phyloP scores from a whole-genome alignment of 2,113 vertebrate species.

The Cervus canadensis region DNA sequence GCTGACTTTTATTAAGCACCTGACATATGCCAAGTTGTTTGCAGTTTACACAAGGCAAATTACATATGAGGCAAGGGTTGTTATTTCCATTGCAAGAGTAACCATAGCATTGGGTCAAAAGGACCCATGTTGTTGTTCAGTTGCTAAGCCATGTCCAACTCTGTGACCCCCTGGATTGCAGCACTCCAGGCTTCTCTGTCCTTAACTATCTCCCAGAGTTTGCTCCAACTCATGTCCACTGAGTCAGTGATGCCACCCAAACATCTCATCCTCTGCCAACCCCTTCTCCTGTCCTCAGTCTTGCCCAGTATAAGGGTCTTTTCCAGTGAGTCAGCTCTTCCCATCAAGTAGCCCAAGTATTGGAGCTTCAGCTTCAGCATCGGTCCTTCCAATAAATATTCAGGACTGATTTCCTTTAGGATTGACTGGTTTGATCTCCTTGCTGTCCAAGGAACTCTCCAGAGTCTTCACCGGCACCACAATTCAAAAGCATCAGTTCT shows the following conservation, averaged over 20 bases:
- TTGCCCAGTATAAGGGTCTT: not conserved
- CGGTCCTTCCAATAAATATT: not conserved
- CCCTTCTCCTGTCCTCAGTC: not conserved
- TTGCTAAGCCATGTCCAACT: not conserved
- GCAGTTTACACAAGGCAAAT: not conserved
- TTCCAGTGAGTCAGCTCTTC: not conserved
- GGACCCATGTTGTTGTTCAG: not conserved
- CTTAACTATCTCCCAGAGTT: not conserved
- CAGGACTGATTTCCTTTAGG: not conserved
- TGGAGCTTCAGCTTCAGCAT: not conserved
- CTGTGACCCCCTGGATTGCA: not conserved
- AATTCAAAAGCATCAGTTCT: not conserved
- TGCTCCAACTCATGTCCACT: not conserved
- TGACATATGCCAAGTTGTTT: conserved; percentile 26
- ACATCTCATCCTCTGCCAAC: not conserved
- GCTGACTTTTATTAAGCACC: conserved; percentile 24
- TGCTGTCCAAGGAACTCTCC: not conserved
- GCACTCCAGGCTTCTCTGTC: not conserved
- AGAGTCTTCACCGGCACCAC: not conserved
- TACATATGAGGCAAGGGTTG: not conserved
- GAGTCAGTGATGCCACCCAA: not conserved
- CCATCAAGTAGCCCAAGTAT: not conserved
- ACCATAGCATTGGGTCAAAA: not conserved
- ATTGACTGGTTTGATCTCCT: not conserved
- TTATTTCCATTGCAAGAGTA: not conserved